Base-by-base conservation (phyloP, 2,888 invertebrate genomes). In the Siphlonurus alternatus region DNA sequence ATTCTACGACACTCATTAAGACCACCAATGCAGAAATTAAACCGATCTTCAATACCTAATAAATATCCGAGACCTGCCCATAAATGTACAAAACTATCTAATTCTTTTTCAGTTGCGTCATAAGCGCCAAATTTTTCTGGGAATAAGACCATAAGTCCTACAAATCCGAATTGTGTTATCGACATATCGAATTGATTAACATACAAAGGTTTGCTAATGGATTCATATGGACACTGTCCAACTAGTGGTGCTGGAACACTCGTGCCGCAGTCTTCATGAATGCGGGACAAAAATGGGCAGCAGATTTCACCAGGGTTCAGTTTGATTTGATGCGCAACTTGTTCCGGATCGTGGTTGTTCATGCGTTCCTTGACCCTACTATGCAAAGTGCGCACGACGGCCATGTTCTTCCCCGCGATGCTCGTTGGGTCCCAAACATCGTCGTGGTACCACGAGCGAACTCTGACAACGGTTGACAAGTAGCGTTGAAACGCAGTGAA, bases 61-160 rank as follows among this genome's bases (percentile, higher is more conserved):
- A 78, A 69, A 69, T 78, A 79, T 1, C 81, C 81, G 15, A 81
- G 70, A 15, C 75, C 74, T 61, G 78, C 71, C 82, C 82, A 82
- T 38, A 79, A 72, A 67, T 81, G 79, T 25, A 80, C 74, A 67
- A 79, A 79, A 25, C 76, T 78, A 2, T 80, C 79, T 15, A 81
- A 69, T 63, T 81, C 79, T 15, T 75, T 73, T 1, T 75, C 72
- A 19, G 72, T 74, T 1, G 73, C 73, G 10, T 72, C 68, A 25
- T 72, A 71, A 2, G 74, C 69, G 1, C 76, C 77, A 66, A 80
- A 75, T 23, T 71, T 67, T n/a, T 73, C 68, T 0, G 80, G 79
- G 64, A 76, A 76, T 64, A 79, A 70, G 3, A 80, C 68, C 1
- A 76, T 66, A 5, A 78, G 67, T 0, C 79, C 79, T 24, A 80